Base-by-base conservation (phyloP, 2,113 vertebrate species). In the Dipodomys stephensi region DNA sequence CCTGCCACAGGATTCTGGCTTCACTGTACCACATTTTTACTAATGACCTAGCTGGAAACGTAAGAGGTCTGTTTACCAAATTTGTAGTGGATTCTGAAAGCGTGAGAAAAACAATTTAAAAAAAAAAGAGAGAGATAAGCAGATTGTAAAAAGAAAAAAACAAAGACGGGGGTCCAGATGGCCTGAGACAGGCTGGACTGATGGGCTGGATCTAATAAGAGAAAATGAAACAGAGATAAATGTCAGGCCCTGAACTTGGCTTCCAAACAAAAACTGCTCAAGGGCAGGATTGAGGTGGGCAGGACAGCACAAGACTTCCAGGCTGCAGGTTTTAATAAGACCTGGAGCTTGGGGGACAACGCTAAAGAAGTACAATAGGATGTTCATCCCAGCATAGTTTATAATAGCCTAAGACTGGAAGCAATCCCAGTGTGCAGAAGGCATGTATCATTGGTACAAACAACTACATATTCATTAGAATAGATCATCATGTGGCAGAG, bases 151-250 rank as follows among this genome's bases (percentile, higher is more conserved):
- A 57, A 57, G 15, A 57, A 57, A 57, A 57, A 95, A 74, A 77
- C 85, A 69, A 77, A 28, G 9, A 94, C 93, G 93, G 88, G 88
- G 85, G 93, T 92, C 94, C 95, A 97, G 95, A 97, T 92, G 93
- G 94, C 90, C 95, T 65, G 83, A 90, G 94, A 93, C 87, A 92
- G 92, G 62, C 83, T 96, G 30, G 92, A 95, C 92, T 80, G 94
- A 96, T 95, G 87, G 85, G 79, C 72, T 95, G 96, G 90, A 92
- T 88, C 91, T 93, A 95, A 86, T 92, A 95, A 94, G 67, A 95
- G 64, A 81, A 96, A 96, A 92, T 80, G 67, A 96, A 95, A 64
- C 62, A 77, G 71, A 67, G 84, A 95, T 94, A 84, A 96, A 93
- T 96, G 74, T 90, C 87, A 88, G 74, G 83, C 76, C 88, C 92